A percentile compares a stretch with the other conserved stretches of the same genome.
These are phyloP conservation scores for Solen grandis DNA, from an alignment of 1,140 invertebrate species.

Conservation along the genomic window DNA sequence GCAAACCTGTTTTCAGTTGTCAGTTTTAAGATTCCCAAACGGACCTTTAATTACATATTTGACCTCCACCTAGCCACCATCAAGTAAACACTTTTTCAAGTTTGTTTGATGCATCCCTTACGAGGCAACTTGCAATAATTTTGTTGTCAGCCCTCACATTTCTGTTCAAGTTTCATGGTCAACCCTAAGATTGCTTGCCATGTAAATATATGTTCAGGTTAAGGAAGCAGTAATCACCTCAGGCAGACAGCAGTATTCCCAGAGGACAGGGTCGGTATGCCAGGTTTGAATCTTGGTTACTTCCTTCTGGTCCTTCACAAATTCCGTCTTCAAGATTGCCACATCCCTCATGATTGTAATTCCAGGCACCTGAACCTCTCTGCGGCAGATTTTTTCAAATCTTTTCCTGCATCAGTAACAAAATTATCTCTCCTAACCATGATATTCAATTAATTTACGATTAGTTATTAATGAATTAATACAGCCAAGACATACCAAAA, in stretches of 20 bases:
- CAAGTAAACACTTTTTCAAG: too few species aligned
- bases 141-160: too few species aligned
- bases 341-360: conserved; percentile 90
- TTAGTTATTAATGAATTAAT: neutral
- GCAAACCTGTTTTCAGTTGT: too few species aligned
- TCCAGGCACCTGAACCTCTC: conserved; percentile 80
- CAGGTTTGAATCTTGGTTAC: conserved; percentile 93
- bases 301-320: conserved; percentile 85
- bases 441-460: neutral
- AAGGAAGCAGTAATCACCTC: conserved; percentile 80
- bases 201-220: neutral
- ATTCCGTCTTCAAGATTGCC: conserved; percentile 83
- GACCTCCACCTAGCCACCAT: too few species aligned
- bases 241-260: conserved; percentile 85
- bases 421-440: too few species aligned
- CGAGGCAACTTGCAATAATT: too few species aligned
- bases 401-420: conserved; percentile 79
- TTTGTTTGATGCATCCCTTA: too few species aligned
- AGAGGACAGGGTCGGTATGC: conserved; percentile 86
- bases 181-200: too few species aligned
- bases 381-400: conserved; percentile 87
- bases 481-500: too few species aligned
- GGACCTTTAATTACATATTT: too few species aligned
- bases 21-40: too few species aligned
- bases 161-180: too few species aligned